A percentile compares a stretch with the other conserved stretches of the same genome.
Conservation (phyloP, 2,888 invertebrate species). For the Andrena haemorrhoa region DNA sequence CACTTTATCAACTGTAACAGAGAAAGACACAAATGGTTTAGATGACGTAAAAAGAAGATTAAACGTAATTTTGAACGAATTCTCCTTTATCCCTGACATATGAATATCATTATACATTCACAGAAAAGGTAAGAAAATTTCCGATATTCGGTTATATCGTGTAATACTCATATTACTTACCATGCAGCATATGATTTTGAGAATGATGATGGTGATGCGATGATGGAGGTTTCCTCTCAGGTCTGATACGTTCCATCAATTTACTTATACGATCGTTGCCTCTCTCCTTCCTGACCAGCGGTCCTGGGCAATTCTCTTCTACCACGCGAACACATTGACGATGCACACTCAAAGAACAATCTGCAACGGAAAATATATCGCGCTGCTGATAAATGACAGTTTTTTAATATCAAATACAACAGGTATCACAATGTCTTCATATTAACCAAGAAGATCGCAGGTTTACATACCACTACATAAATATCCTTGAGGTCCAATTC, state of each 20-base stretch:
- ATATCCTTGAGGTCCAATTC: constrained; percentile 98
- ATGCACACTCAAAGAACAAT: constrained; percentile 95
- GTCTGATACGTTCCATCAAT: constrained; percentile 89
- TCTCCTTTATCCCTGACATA: not conserved
- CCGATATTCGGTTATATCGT: not conserved
- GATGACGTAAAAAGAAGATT: not conserved
- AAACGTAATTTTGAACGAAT: not conserved
- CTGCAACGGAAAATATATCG: constrained; percentile 85
- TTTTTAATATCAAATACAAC: too few relatives aligned
- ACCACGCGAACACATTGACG: constrained; percentile 92
- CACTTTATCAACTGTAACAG: constrained; percentile 82
- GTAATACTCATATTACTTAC: constrained; percentile 67
- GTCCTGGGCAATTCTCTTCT: constrained; percentile 93
- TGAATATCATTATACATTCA: too few relatives aligned
- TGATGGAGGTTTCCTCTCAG: constrained; percentile 86
- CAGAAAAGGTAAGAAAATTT: not conserved
- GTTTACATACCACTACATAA: constrained; percentile 93
- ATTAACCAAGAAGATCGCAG: constrained; percentile 3
- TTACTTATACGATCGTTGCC: constrained; percentile 90
- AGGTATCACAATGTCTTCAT: not conserved
- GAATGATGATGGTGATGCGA: constrained; percentile 81
- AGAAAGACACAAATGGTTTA: constrained; percentile 1
- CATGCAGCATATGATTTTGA: constrained; percentile 78
- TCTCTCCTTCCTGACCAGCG: constrained; percentile 87
- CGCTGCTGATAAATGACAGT: not conserved